Base-by-base conservation (phyloP, 2,113 vertebrate genomes). In the Probosciger aterrimus region DNA sequence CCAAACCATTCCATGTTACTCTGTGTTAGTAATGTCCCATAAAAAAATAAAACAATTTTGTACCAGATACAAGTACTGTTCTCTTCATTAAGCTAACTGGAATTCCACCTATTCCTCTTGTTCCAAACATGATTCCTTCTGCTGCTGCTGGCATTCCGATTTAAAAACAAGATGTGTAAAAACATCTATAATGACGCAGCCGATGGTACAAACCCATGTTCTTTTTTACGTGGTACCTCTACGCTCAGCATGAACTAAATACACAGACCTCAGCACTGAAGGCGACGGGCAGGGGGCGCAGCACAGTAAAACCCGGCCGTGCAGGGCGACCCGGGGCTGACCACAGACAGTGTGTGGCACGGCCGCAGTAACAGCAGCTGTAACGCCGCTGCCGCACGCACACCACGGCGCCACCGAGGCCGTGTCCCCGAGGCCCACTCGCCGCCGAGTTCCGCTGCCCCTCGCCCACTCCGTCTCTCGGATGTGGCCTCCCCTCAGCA, bases 211-310 rank as follows among this genome's bases (percentile, higher is more conserved):
- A 27, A 14, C 0, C 5, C 27, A 3, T 1, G 3, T 1, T 5
- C 14, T 16, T 31, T 25, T 23, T 2, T 1, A 9, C 2, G 3
- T 0, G 16, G 11, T 1, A 0, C 3, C 16, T 3, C 14, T 0
- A 11, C 20, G 30, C 17, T 4, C 46, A 2, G 53, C n/a, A 8
- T 8, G 15, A 43, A 28, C 0, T 4, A 4, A 9, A 8, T 0
- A 3, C 25, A 5, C 17, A 8, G 33, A 7, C 8, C 15, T 0
- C 1, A 30, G 14, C 30, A 3, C 24, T 4, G 6, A 25, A 30
- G 27, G 33, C 28, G 10, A 15, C 7, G 28, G 7, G 31, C 6
- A 57, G 12, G 9, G 18, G 18, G 17, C 5, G 11, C 52, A n/a
- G 33, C 31, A 11, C 31, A 11, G 55, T 22, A 59, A n/a, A 23